Conservation (phyloP, 2,888 invertebrate species). For the Disparrhopalites patrizii region DNA sequence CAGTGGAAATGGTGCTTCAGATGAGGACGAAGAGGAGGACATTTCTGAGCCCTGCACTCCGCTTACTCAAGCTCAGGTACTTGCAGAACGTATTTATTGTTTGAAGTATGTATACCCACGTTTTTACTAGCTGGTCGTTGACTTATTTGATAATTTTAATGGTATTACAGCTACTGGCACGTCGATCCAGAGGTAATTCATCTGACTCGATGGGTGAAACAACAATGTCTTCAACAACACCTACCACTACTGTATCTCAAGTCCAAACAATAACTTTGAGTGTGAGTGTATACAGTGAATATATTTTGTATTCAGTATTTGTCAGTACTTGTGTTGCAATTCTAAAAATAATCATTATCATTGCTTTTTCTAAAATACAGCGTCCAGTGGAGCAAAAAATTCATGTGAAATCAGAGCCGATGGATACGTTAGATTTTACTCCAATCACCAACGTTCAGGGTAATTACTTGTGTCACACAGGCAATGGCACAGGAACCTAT, state of each 20-base stretch:
- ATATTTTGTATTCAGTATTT: no score
- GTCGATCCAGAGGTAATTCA: conserved; percentile 43
- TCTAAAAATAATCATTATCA: not conserved
- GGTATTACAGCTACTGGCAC: conserved; percentile 35
- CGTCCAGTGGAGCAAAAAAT: conserved; percentile 44
- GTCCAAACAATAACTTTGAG: conserved; percentile 42
- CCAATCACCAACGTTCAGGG: conserved; percentile 48
- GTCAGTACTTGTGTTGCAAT: not conserved
- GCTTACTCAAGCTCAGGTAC: conserved; percentile 39
- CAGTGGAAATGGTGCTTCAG: conserved; percentile 54
- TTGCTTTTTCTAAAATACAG: conserved; percentile 24
- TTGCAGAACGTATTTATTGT: not conserved
- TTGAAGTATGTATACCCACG: not conserved
- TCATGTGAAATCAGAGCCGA: conserved; percentile 36
- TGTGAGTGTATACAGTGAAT: conserved; percentile 31
- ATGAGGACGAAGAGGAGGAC: conserved; percentile 59
- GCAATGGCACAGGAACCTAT: conserved; percentile 44
- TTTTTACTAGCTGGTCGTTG: no score
- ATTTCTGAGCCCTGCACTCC: conserved; percentile 44
- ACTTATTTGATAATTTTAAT: not conserved
- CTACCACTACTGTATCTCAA: conserved; percentile 42
- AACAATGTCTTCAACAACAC: conserved; percentile 26
- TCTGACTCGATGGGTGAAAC: conserved; percentile 33
- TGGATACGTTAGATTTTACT: conserved; percentile 43
- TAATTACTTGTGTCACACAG: conserved; percentile 46